Evolutionary conservation across 2,888 invertebrate species (phyloP), one percentile per base, ranked within the genome.

Genomic region (Chymomyza amoena): DNA sequence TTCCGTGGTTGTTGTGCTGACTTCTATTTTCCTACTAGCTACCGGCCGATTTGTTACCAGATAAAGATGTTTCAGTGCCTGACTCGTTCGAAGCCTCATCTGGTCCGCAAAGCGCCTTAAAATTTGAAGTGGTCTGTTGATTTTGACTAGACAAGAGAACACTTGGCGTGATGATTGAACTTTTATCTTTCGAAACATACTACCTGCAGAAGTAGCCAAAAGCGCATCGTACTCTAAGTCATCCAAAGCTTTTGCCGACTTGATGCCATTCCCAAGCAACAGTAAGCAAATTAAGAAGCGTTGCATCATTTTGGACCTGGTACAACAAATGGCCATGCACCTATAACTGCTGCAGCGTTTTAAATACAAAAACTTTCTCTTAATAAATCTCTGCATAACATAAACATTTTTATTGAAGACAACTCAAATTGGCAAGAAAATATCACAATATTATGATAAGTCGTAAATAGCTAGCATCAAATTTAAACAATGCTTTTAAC

Each of bases 201-300:
- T 63, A 87, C 88, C 75, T 62, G 15, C n/a, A 15, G 66, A 51
- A 5, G 86, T 89, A 45, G 78, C 85, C 66, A 86, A 89, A 20
- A 76, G 66, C 0, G 61, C 68, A 75, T 86, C 87, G 25, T 75
- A 80, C 39, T 86, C 86, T 39, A 72, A 75, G 60, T 80, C 78
- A 60, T 80, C 66, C n/a, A 80, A 18, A 13, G 69, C 61, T 7
- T 32, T 4, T 6, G 52, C 50, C 61, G 63, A 16, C 9, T 9
- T 56, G 5, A 76, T 36, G 13, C 28, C 39, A 68, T 64, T 57
- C 32, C 59, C 72, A 45, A 79, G 32, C 64, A 75, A 25, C 61
- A 75, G 61, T 69, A 76, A 3, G 59, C 70, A n/a, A 25, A 66
- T 15, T 6, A 69, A 66, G 50, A 63, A 52, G 50, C 51, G 13